These are phyloP conservation scores for Amphiduros pacificus DNA, from an alignment of 2,888 invertebrate species.

Conservation along the genomic window DNA sequence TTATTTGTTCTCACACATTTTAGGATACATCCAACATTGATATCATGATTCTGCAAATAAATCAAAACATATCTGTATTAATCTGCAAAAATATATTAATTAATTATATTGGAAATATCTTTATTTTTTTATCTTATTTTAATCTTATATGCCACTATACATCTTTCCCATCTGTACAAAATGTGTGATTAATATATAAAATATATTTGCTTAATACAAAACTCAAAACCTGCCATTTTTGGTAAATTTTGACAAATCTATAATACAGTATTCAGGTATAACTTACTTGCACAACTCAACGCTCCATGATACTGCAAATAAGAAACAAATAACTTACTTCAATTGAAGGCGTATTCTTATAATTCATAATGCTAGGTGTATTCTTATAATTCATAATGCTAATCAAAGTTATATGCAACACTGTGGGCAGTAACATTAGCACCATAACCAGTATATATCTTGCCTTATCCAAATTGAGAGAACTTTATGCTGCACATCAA, in stretches of 20 bases:
- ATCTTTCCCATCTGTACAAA: not conserved
- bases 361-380: not conserved
- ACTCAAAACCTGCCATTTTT: not conserved
- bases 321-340: conserved; percentile 32
- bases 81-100: not conserved
- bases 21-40: conserved; percentile 56
- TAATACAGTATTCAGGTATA: not conserved
- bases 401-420: too few species aligned
- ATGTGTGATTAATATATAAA: not conserved
- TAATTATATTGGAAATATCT: not conserved
- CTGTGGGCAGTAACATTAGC: too few species aligned
- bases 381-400: too few species aligned
- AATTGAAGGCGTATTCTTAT: not conserved
- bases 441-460: too few species aligned
- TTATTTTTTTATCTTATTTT: not conserved
- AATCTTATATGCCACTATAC: not conserved
- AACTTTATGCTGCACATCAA: too few species aligned
- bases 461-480: too few species aligned
- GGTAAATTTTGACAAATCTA: not conserved
- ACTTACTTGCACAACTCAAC: conserved; percentile 30
- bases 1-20: too few species aligned
- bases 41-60: conserved; percentile 44
- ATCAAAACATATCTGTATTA: not conserved
- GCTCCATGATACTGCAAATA: conserved; percentile 24
- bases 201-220: too few species aligned